These are phyloP conservation scores for Eutolmus rufibarbis DNA, from an alignment of 2,888 invertebrate genomes.

Conservation along the genomic window DNA sequence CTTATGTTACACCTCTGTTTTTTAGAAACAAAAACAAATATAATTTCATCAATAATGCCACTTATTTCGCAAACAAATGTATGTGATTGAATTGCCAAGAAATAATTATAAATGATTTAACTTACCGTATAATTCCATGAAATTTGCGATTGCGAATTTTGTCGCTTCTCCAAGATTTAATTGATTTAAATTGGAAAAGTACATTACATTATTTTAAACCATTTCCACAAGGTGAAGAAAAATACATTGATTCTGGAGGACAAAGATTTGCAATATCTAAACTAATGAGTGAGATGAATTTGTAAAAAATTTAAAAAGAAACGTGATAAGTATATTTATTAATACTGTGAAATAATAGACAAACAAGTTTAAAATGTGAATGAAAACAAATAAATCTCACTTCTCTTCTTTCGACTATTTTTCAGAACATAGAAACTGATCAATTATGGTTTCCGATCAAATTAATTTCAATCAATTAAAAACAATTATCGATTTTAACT, in stretches of 20 bases:
- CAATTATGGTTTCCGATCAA: neutral
- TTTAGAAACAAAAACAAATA: too few species aligned
- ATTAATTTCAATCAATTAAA: neutral
- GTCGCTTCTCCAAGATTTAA: neutral
- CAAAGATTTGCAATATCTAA: neutral
- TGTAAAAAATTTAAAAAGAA: neutral
- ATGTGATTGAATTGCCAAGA: neutral
- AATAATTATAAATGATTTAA: neutral
- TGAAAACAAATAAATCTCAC: neutral
- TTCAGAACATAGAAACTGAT: neutral
- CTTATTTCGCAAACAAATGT: too few species aligned
- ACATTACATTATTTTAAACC: neutral
- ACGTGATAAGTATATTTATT: too few species aligned
- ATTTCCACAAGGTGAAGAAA: neutral
- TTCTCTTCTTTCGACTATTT: neutral
- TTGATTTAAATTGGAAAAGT: neutral
- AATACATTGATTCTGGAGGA: neutral
- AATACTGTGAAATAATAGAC: too few species aligned
- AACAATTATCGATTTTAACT: neutral
- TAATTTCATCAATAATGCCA: too few species aligned
- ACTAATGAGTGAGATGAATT: neutral
- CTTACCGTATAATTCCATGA: neutral
- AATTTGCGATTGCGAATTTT: neutral
- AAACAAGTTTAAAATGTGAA: neutral
- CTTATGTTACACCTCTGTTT: too few species aligned